These are phyloP conservation scores for Podabrus alpinus DNA, from an alignment of 2,888 invertebrate genomes.

Conservation along the genomic window DNA sequence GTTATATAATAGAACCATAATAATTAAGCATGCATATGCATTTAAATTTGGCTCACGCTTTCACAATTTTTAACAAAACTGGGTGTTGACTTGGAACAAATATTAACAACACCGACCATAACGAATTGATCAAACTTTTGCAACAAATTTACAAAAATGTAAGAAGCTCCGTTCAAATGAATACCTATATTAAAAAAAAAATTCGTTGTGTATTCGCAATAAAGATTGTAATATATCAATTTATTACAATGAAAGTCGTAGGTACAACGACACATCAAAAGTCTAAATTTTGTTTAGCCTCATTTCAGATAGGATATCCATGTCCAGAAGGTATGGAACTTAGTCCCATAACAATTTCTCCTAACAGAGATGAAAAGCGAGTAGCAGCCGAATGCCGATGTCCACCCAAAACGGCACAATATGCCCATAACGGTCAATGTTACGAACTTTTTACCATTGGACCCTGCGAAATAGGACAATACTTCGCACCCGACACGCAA, in stretches of 20 bases:
- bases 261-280: not conserved
- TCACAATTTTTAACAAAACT: not conserved
- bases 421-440: constrained; percentile 69
- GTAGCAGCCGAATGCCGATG: constrained; percentile 80
- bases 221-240: too few relatives aligned
- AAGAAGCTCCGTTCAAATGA: not conserved
- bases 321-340: constrained; percentile 86
- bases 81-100: not conserved
- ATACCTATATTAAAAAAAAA: too few relatives aligned
- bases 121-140: not conserved
- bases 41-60: not conserved
- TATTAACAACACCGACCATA: not conserved
- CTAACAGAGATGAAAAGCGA: constrained; percentile 55
- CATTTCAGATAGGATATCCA: constrained; percentile 68
- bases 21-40: not conserved
- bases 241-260: too few relatives aligned
- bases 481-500: constrained; percentile 71
- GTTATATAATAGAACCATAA: not conserved
- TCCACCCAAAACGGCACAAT: constrained; percentile 78
- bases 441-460: constrained; percentile 75
- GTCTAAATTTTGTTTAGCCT: constrained; percentile 5
- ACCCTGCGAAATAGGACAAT: constrained; percentile 73
- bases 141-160: not conserved
- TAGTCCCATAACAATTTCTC: constrained; percentile 62
- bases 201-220: too few relatives aligned